Evolutionary conservation across 1,140 invertebrate genomes (phyloP).

Genomic region (Drosophila trapezifrons): DNA sequence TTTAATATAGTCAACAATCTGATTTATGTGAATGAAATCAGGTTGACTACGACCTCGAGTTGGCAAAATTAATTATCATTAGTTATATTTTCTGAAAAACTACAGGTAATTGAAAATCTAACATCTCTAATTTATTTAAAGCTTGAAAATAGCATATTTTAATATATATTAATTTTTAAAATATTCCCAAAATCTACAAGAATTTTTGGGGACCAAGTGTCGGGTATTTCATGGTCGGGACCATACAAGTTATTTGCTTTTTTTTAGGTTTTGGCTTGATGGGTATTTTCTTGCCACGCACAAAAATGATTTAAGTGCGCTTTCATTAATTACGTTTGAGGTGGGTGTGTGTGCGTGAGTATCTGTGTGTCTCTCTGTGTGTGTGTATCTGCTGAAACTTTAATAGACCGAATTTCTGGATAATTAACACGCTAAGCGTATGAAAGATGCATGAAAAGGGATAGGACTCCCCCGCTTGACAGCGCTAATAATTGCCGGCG

Average conservation of each 20-base stretch:
- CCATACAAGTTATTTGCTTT: conserved; percentile 5
- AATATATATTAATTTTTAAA: no score
- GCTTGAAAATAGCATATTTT: no score
- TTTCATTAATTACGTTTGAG: conserved; percentile 79
- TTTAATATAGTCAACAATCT: no score
- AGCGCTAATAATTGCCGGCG: conserved; percentile 71
- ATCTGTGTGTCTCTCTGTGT: neutral
- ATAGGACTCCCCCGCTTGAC: conserved; percentile 9
- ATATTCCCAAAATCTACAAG: no score
- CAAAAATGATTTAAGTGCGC: conserved; percentile 81
- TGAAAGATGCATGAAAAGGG: conserved; percentile 75
- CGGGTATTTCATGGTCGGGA: neutral
- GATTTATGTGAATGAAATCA: no score
- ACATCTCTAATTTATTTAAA: no score
- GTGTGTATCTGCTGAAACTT: conserved; percentile 61
- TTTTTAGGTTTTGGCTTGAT: conserved; percentile 23
- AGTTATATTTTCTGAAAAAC: no score
- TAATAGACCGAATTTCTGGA: conserved; percentile 81
- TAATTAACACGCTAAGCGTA: conserved; percentile 77
- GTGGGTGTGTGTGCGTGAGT: neutral
- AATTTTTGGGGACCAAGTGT: neutral
- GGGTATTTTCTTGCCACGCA: conserved; percentile 61
- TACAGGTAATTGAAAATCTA: no score
- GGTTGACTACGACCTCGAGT: no score
- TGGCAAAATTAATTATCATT: no score